Base-by-base conservation (phyloP, 2,113 vertebrate species). In the Patagioenas fasciata region DNA sequence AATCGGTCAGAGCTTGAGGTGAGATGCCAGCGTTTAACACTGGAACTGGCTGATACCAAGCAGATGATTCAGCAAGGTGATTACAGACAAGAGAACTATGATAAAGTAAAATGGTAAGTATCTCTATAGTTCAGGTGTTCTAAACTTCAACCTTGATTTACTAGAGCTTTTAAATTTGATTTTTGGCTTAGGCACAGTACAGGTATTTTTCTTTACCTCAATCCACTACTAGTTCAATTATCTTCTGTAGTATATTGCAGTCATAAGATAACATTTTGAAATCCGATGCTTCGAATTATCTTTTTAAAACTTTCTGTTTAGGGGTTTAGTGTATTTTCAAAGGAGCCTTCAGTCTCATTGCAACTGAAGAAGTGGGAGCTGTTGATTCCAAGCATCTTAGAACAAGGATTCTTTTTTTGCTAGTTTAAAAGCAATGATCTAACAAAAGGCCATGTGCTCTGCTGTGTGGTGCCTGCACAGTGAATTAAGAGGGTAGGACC, bases 31-130 rank as follows among this genome's bases (percentile, higher is more conserved):
- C 98, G 98, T 89, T 96, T 99, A 88, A 98, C 98, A 16, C 97
- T 99, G 81, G 99, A 99, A 89, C 97, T 99, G 93, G 98, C 99
- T 36, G 99, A 99, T 94, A 99, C 99, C 60, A 99, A 99, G 85
- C 99, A 98, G 93, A 98, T 98, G 91, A 98, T 99, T 96, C 99
- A 99, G 54, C 99, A 98, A 85, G 99, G 99, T 40, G 98, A 99
- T 96, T 99, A 98, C 96, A 98, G 98, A 56, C 96, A 98, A n/a
- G 98, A 99, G 29, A 99, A 99, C 97, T 99, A 99, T 87, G 98
- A 98, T 91, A 98, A 98, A 97, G 96, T 99, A 29, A 99, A 99
- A 97, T 97, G 98, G 99, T 99, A 91, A 81, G 95, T 93, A 60
- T 91, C 54, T 61, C 48, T 77, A 0, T n/a, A 42, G 15, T 34